Percentiles rank a stretch among this genome's conserved stretches.
phyloP scores from a whole-genome alignment of 1,140 invertebrate species.

The Euwallacea fornicatus region DNA sequence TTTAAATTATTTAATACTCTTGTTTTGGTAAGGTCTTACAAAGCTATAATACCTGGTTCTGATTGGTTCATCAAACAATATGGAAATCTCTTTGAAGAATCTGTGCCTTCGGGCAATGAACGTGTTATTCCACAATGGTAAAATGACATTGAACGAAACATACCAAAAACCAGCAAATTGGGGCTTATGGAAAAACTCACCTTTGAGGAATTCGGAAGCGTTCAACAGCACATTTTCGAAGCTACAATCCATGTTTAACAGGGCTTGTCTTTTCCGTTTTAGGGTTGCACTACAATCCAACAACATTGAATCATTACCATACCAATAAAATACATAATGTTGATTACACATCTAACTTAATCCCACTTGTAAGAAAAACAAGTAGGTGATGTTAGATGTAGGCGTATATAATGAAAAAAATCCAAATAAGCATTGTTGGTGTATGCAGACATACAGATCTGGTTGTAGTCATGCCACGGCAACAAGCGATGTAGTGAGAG shows the following conservation, averaged over 20 bases:
- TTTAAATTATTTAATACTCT: too few relatives aligned
- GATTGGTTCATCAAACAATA: background rate
- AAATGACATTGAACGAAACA: background rate
- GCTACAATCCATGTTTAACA: slow-evolving; percentile 55
- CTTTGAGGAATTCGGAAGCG: slow-evolving; percentile 61
- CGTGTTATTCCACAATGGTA: background rate
- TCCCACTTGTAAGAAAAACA: slow-evolving; percentile 41
- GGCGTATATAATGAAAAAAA: slow-evolving; percentile 36
- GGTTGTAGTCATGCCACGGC: too few relatives aligned
- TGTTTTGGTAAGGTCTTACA: too few relatives aligned
- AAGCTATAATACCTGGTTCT: too few relatives aligned
- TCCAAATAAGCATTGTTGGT: slow-evolving; percentile 1
- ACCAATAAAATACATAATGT: slow-evolving; percentile 39
- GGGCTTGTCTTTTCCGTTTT: slow-evolving; percentile 39
- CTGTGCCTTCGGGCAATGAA: background rate
- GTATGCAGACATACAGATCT: background rate
- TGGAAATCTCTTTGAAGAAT: background rate
- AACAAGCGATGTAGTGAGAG: too few relatives aligned
- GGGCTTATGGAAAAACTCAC: slow-evolving; percentile 47
- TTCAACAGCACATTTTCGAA: slow-evolving; percentile 57
- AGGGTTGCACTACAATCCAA: slow-evolving; percentile 40
- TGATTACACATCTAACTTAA: slow-evolving; percentile 38
- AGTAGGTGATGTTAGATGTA: slow-evolving; percentile 40
- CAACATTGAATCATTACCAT: slow-evolving; percentile 28
- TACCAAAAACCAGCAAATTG: background rate